These are phyloP conservation scores for Druon quercuslanigerum DNA, from an alignment of 1,140 invertebrate genomes.

Conservation along the genomic window DNA sequence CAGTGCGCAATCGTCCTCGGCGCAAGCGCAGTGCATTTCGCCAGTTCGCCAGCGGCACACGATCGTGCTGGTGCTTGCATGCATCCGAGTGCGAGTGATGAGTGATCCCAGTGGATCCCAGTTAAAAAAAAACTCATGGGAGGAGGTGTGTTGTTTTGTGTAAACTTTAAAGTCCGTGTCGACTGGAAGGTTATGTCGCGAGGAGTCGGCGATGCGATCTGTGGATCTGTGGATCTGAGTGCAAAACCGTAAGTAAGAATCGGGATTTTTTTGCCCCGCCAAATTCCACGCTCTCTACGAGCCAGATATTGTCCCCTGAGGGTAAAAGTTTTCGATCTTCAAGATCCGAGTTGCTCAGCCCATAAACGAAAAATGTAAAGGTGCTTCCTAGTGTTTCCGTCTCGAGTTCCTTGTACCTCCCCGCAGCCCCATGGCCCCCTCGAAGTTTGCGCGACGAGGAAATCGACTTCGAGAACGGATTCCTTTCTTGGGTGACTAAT, in stretches of 20 bases:
- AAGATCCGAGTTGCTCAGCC: neutral
- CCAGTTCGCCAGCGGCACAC: too few relatives aligned
- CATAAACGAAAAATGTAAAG: too few relatives aligned
- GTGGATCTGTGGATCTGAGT: conserved; percentile 16
- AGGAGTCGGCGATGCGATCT: conserved; percentile 21
- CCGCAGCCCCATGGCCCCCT: neutral
- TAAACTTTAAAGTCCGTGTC: conserved; percentile 28
- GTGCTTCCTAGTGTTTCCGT: neutral
- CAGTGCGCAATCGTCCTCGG: too few relatives aligned
- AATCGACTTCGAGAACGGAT: conserved; percentile 11
- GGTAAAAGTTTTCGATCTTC: neutral
- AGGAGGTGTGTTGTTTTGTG: conserved; percentile 18
- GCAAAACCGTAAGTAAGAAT: conserved; percentile 29
- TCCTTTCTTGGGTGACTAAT: conserved; percentile 28
- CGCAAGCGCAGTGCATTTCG: too few relatives aligned
- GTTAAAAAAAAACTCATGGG: conserved; percentile 34
- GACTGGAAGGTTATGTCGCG: conserved; percentile 25
- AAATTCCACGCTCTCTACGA: conserved; percentile 19
- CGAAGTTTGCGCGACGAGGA: neutral
- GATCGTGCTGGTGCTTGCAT: too few relatives aligned
- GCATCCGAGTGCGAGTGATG: too few relatives aligned
- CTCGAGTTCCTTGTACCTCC: neutral
- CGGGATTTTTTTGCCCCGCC: conserved; percentile 21
- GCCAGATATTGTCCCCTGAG: neutral
- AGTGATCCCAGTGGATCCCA: neutral